Evolutionary conservation across 2,797 vertebrate genomes (phyloP).

Genomic region (Pseudochaenichthys georgianus): DNA sequence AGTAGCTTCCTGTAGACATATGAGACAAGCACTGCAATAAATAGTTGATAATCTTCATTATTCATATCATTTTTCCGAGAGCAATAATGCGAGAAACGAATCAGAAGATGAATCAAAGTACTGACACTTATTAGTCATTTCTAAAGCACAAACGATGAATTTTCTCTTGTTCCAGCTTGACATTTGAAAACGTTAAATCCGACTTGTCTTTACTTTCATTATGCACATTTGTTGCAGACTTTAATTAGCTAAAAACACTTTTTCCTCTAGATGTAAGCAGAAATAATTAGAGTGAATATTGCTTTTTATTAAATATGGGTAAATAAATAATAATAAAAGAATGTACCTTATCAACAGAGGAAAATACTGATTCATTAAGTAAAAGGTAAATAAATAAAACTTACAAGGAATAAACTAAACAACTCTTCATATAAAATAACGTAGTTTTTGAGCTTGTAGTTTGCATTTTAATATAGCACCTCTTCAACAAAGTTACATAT

Average conservation of each 20-base stretch:
- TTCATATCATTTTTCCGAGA: too few species aligned
- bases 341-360: not conserved
- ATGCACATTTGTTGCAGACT: not conserved
- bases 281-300: not conserved
- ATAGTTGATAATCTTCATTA: not conserved
- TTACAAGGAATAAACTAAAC: not conserved
- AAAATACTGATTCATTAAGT: not conserved
- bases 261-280: not conserved
- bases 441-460: too few species aligned
- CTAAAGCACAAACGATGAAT: not conserved
- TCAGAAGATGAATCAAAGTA: too few species aligned
- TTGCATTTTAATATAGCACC: too few species aligned
- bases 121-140: too few species aligned
- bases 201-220: not conserved
- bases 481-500: too few species aligned
- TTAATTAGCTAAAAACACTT: not conserved
- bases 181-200: not conserved
- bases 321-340: not conserved
- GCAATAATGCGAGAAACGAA: too few species aligned
- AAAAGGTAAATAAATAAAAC: not conserved
- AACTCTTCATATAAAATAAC: not conserved
- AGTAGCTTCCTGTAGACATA: not conserved
- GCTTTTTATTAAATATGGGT: not conserved
- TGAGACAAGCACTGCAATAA: not conserved
- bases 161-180: not conserved